Percentiles rank a stretch among this genome's conserved stretches.
These are phyloP conservation scores for Gymnorhina tibicen DNA, from an alignment of 2,113 vertebrate genomes.

Conservation along the genomic window DNA sequence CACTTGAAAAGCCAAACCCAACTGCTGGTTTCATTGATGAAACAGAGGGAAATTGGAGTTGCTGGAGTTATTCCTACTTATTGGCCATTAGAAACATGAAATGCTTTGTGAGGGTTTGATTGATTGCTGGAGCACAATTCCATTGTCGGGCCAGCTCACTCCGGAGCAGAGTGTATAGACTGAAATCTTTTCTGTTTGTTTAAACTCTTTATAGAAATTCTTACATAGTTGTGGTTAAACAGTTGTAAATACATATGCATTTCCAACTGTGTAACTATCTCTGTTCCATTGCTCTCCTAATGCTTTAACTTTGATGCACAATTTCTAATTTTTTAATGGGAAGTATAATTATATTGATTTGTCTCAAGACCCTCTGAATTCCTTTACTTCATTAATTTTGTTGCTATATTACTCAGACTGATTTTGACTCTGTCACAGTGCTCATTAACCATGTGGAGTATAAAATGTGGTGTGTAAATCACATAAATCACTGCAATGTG, in stretches of 20 bases:
- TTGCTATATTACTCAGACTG: background rate
- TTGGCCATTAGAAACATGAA: background rate
- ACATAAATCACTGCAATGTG: background rate
- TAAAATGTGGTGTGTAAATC: background rate
- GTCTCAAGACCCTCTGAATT: background rate
- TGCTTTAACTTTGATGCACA: background rate
- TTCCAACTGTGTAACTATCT: background rate
- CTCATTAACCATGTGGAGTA: background rate
- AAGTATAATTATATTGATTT: background rate
- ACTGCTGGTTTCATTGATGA: background rate
- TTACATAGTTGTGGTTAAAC: slow-evolving; percentile 15
- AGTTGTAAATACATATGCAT: background rate
- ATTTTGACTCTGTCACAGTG: background rate
- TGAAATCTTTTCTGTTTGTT: slow-evolving; percentile 8
- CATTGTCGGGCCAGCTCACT: background rate
- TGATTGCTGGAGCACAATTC: slow-evolving; percentile 2
- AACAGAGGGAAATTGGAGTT: background rate
- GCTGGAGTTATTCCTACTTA: background rate
- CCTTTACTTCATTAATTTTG: background rate
- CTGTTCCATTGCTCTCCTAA: background rate
- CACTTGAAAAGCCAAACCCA: background rate
- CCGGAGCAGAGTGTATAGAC: background rate
- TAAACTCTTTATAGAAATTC: slow-evolving; percentile 34
- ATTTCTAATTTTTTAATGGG: background rate
- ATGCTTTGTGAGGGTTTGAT: slow-evolving; percentile 12